These are phyloP conservation scores for Plagodis pulveraria DNA, from an alignment of 2,888 invertebrate species.

Conservation along the genomic window DNA sequence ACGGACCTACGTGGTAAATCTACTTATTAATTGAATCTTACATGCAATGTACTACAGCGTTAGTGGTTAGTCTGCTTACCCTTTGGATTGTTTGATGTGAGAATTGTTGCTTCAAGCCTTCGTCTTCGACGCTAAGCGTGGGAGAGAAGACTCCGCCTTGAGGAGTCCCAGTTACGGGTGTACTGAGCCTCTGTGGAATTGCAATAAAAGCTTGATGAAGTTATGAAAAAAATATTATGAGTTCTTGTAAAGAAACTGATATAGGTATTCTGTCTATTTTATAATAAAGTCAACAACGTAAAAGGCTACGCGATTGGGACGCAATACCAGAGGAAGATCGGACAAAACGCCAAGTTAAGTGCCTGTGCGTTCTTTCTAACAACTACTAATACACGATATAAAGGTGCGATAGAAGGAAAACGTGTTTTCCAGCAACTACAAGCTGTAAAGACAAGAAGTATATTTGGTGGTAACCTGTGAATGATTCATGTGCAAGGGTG, in stretches of 20 bases:
- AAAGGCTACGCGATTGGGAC: no score
- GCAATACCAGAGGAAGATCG: no score
- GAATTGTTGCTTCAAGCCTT: constrained; percentile 79
- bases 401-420: constrained; percentile 2
- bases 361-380: constrained; percentile 8
- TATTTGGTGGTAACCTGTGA: constrained; percentile 61
- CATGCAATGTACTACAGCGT: constrained; percentile 55
- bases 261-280: no score
- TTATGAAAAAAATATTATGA: constrained; percentile 1
- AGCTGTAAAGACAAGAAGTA: constrained; percentile 3
- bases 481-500: constrained; percentile 76
- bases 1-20: constrained; percentile 53
- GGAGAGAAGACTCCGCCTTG: constrained; percentile 77
- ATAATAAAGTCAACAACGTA: no score
- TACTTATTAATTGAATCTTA: constrained; percentile 46
- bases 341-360: not conserved
- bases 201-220: constrained; percentile 35
- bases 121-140: constrained; percentile 76
- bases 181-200: constrained; percentile 70
- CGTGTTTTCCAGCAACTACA: constrained; percentile 15
- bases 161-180: constrained; percentile 75
- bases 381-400: not conserved
- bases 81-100: constrained; percentile 79
- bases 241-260: not conserved
- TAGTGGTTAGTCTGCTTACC: constrained; percentile 67